A percentile compares a stretch with the other conserved stretches of the same genome.
phyloP scores from a whole-genome alignment of 2,797 vertebrate species.

The Acrossocheilus wenchowensis region DNA sequence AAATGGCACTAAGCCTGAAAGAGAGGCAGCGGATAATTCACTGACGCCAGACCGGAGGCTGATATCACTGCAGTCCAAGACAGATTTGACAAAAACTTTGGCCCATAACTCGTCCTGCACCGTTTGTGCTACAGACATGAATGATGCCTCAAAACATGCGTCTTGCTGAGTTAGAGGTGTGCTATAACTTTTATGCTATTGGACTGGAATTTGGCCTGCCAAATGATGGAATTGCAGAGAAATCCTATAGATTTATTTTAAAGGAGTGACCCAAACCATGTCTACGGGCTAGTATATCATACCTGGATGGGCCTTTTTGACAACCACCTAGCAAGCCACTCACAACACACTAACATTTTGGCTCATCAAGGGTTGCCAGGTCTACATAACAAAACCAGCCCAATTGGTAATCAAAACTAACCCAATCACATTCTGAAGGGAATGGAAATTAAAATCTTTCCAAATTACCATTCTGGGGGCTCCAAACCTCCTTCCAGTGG shows the following conservation, averaged over 20 bases:
- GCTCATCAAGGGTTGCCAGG: neutral
- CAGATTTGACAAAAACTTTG: neutral
- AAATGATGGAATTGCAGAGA: neutral
- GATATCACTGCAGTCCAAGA: neutral
- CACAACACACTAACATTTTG: neutral
- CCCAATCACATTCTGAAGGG: too few relatives aligned
- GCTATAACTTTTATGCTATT: neutral
- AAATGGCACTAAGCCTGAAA: constrained; percentile 15
- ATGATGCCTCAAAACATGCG: neutral
- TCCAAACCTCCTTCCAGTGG: neutral
- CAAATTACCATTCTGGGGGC: too few relatives aligned
- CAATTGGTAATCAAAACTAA: neutral
- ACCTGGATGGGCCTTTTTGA: neutral
- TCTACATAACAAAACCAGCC: neutral
- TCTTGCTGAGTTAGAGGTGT: constrained; percentile 12
- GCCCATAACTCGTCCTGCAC: neutral
- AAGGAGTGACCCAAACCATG: neutral
- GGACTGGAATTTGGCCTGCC: neutral
- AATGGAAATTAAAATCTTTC: too few relatives aligned
- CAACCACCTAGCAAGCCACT: neutral
- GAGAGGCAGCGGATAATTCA: neutral
- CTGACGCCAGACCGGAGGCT: neutral
- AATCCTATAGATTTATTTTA: neutral
- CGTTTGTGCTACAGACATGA: neutral
- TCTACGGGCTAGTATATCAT: neutral